Evolutionary conservation across 2,888 invertebrate species (phyloP).

Genomic region (Chorisops tibialis): DNA sequence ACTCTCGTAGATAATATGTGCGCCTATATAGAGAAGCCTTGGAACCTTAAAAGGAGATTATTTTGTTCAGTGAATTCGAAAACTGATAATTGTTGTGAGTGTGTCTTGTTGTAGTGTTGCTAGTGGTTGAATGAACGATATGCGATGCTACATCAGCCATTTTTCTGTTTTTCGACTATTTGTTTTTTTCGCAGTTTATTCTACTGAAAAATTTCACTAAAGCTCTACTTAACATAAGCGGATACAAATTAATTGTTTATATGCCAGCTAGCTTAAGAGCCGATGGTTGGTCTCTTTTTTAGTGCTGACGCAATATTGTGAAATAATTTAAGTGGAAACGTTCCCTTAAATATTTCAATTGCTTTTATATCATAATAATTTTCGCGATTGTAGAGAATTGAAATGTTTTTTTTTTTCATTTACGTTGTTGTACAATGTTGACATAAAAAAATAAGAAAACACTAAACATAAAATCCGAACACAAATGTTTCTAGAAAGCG

Average conservation of each 20-base stretch:
- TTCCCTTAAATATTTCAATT: too few relatives aligned
- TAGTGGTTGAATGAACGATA: constrained; percentile 7
- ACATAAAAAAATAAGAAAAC: too few relatives aligned
- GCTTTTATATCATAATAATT: too few relatives aligned
- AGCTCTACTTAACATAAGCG: not conserved
- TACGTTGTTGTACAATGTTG: too few relatives aligned
- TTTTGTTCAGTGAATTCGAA: constrained; percentile 40
- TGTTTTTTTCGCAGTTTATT: not conserved
- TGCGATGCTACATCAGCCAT: not conserved
- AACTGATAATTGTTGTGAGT: constrained; percentile 38
- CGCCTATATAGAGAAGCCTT: constrained; percentile 10
- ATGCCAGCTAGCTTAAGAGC: too few relatives aligned
- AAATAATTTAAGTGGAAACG: too few relatives aligned
- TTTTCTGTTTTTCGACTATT: not conserved
- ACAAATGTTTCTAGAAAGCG: too few relatives aligned
- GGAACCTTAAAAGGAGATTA: constrained; percentile 36
- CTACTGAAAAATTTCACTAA: not conserved
- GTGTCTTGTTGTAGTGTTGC: constrained; percentile 1
- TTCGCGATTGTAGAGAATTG: too few relatives aligned
- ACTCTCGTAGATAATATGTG: not conserved
- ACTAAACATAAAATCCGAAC: too few relatives aligned
- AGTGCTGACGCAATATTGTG: too few relatives aligned
- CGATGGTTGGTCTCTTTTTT: too few relatives aligned
- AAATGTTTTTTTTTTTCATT: too few relatives aligned
- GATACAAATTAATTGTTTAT: not conserved